A percentile compares a stretch with the other conserved stretches of the same genome.
phyloP scores from a whole-genome alignment of 2,797 vertebrate genomes.

The Chelon auratus region DNA sequence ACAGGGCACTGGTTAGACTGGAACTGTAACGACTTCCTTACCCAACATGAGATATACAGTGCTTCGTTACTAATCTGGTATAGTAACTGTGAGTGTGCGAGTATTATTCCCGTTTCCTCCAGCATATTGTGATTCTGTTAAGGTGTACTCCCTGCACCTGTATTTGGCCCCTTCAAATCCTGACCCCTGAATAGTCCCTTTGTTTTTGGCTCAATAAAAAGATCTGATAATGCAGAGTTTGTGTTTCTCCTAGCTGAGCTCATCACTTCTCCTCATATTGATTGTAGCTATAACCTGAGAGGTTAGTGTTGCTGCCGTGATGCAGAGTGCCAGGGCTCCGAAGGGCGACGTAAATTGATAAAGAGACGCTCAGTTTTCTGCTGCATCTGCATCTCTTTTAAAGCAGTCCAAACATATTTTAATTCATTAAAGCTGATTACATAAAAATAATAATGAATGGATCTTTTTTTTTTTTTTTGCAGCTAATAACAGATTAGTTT shows the following conservation, averaged over 20 bases:
- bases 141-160: not conserved
- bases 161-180: conserved; percentile 19
- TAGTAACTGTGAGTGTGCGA: not conserved
- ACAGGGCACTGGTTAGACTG: too few relatives aligned
- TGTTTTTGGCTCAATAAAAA: conserved; percentile 60
- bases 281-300: conserved; percentile 71
- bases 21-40: too few relatives aligned
- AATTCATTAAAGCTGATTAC: conserved; percentile 35
- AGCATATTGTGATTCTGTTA: too few relatives aligned
- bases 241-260: conserved; percentile 77
- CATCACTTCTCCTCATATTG: conserved; percentile 73
- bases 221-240: conserved; percentile 76
- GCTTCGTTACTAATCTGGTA: too few relatives aligned
- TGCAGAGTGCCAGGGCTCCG: conserved; percentile 32
- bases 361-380: conserved; percentile 12
- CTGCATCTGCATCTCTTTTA: conserved; percentile 10
- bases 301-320: conserved; percentile 56
- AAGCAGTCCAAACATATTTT: conserved; percentile 18
- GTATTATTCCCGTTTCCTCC: not conserved
- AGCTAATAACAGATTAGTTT: conserved; percentile 19
- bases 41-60: too few relatives aligned
- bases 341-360: conserved; percentile 30
- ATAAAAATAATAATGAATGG: conserved; percentile 22
- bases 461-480: conserved; percentile 7
- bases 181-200: conserved; percentile 37